Conservation (phyloP, 1,140 invertebrate species). For the Potamilus streckersoni region DNA sequence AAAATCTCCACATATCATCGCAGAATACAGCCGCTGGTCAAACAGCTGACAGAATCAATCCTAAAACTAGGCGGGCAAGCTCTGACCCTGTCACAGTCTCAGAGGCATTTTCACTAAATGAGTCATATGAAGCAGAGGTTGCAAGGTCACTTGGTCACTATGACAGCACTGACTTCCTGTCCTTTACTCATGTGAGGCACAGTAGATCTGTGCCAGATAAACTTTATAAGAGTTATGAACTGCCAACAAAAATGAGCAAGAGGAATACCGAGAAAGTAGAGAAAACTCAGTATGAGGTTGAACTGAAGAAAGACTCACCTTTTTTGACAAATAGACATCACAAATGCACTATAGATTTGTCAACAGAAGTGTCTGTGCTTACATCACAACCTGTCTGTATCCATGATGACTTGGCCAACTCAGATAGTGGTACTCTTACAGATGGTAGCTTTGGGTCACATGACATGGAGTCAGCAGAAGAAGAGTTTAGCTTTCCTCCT, state of each 20-base stretch:
- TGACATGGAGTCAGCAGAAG: constrained; percentile 21
- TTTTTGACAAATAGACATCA: neutral
- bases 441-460: constrained; percentile 8
- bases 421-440: constrained; percentile 17
- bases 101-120: constrained; percentile 10
- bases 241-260: neutral
- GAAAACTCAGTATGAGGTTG: no score
- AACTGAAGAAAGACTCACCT: no score
- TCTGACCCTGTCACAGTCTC: constrained; percentile 28
- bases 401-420: constrained; percentile 16
- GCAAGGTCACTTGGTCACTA: constrained; percentile 30
- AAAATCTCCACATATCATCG: neutral
- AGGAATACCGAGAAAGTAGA: no score
- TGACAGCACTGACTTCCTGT: constrained; percentile 25
- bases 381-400: neutral
- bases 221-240: constrained; percentile 32
- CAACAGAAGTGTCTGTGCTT: neutral
- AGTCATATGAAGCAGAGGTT: constrained; percentile 23
- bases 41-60: no score
- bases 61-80: constrained; percentile 4
- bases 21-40: neutral
- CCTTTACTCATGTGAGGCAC: constrained; percentile 33
- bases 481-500: constrained; percentile 37
- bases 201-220: constrained; percentile 42
- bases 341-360: neutral